phyloP scores from a whole-genome alignment of 2,113 vertebrate species.

The Macquaria australasica region DNA sequence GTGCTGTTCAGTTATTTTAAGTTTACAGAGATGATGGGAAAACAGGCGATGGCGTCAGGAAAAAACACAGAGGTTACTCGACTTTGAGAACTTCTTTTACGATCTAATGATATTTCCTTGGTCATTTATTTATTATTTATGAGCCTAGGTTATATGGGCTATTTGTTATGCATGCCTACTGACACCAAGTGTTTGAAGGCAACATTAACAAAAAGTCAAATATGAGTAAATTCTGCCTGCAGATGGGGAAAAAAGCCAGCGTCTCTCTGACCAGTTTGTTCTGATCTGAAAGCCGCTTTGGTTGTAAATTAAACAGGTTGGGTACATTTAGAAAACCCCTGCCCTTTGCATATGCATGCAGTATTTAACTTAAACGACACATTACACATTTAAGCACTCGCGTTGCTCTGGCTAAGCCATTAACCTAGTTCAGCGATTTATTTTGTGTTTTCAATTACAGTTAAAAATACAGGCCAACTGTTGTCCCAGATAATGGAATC shows the following conservation, averaged over 20 bases:
- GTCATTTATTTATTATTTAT: conserved; percentile 24
- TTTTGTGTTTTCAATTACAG: conserved; percentile 44
- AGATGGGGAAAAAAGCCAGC: conserved; percentile 26
- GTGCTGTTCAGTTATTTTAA: neutral
- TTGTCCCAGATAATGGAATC: conserved; percentile 34
- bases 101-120: neutral
- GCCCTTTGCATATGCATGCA: conserved; percentile 38
- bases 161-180: conserved; percentile 21
- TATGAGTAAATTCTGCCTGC: neutral
- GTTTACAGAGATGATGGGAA: neutral
- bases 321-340: conserved; percentile 22
- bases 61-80: neutral
- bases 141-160: neutral
- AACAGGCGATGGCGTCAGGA: neutral
- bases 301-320: conserved; percentile 41
- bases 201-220: conserved; percentile 28
- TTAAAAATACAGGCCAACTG: conserved; percentile 30
- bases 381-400: conserved; percentile 33
- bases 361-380: conserved; percentile 40
- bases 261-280: conserved; percentile 11
- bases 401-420: conserved; percentile 27
- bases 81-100: neutral
- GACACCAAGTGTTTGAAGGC: conserved; percentile 13
- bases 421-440: conserved; percentile 41
- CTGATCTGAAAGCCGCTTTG: conserved; percentile 35